Conservation (phyloP, 1,140 invertebrate genomes). For the Aphelinus atriplicis region DNA sequence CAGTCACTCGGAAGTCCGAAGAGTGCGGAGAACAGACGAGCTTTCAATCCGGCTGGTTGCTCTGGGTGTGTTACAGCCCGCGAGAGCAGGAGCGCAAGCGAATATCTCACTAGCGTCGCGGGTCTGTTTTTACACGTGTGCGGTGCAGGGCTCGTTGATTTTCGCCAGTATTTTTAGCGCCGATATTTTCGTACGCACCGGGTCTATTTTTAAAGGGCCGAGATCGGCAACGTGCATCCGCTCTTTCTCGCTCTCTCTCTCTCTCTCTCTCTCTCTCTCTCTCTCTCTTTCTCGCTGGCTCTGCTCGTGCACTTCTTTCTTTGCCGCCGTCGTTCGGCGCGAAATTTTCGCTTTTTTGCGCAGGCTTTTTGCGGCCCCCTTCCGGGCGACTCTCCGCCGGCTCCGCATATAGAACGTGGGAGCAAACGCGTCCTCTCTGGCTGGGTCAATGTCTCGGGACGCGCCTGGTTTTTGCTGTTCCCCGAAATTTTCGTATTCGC, state of each 20-base stretch:
- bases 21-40: no score
- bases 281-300: neutral
- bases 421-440: constrained; percentile 1
- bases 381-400: no score
- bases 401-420: constrained; percentile 2
- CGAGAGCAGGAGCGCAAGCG: neutral
- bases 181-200: constrained; percentile 51
- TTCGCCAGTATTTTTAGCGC: constrained; percentile 52
- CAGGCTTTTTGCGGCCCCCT: no score
- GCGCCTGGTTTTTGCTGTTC: neutral
- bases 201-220: constrained; percentile 43
- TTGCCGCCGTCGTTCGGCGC: neutral
- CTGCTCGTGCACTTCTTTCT: neutral
- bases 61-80: neutral
- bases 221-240: neutral
- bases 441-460: constrained; percentile 28
- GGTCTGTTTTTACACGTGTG: constrained; percentile 55
- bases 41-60: no score
- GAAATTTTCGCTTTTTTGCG: constrained; percentile 13
- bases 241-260: constrained; percentile 4
- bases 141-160: constrained; percentile 48
- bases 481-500: no score
- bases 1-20: no score
- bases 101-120: neutral
- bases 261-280: constrained; percentile 1